Base-by-base conservation (phyloP, 2,113 vertebrate species). In the Plotosus lineatus region DNA sequence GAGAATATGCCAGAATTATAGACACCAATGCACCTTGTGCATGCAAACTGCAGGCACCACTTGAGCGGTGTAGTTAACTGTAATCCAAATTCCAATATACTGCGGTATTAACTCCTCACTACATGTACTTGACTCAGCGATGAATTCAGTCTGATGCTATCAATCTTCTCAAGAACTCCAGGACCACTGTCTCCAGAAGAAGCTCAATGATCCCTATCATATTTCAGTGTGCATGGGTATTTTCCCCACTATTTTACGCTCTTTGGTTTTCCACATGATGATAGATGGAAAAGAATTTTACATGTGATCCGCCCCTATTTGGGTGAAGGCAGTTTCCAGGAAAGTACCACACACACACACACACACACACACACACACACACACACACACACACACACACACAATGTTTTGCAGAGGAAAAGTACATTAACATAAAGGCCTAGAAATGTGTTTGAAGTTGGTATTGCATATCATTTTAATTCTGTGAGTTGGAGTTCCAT, bases 231-330 rank as follows among this genome's bases (percentile, higher is more conserved):
- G 69, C 36, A 50, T 14, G 69, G 69, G 69, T 51, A 10, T 73
- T 73, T 51, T 33, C 28, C 28, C 9, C 28, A 10, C 17, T 12
- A 73, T 73, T 73, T 73, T 73, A 46, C 19, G 69, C 28, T 51
- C 69, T 51, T 73, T 51, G 69, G 17, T 51, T 73, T 73, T 51
- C 36, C 19, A 51, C 69, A 73, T 23, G 46, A 51, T 73, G 69
- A 73, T 73, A 46, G 69, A 73, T 51, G 69, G 31, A 15, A 23
- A 12, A 51, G 46, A 36, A 23, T 73, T 73, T 73, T 36, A 36
- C 69, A 36, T 73, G 44, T 10, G n/a, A 33, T 73, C 31, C 28
- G 23, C 1, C 48, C 10, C 5, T 12, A 36, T 73, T 50, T 33
- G 69, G 26, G 48, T 8, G 3, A 72, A 17, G 15, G 26, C 68